Evolutionary conservation across 1,140 invertebrate species (phyloP), one percentile per base, ranked within the genome.

Genomic region (Wasmannia auropunctata): DNA sequence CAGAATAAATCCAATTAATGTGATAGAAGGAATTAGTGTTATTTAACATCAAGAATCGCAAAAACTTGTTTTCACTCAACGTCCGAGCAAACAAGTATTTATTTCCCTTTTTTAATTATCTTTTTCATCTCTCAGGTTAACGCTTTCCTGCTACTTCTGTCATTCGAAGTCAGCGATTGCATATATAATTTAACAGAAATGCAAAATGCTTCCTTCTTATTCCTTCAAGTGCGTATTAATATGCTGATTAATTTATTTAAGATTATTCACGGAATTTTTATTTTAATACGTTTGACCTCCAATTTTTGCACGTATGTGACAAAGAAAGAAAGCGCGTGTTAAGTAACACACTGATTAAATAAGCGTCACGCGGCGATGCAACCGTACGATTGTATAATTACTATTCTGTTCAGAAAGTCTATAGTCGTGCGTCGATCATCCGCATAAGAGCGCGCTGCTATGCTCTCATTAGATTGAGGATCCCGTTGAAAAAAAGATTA

Each of bases 281-380:
- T 40, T 28, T n/a, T 40, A 28, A 3, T 69, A 28, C 19, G 11
- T 19, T 56, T 40, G 63, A 56, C 22, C 11, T n/a, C 49, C 37
- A 70, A 56, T 76, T 56, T 75, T 75, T 25, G 14, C n/a, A 46
- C 51, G 37, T 22, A 34, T n/a, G 19, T 31, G 22, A 28, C 40
- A 5, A 16, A 34, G 22, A 79, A 43, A 46, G 75, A 34, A 77
- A 77, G 34, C 31, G 14, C 14, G 14, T 25, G 31, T 77, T 77
- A 77, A 77, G 56, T 62, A 58, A 60, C n/a, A 10, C 10, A 8
- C 16, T 56, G 56, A 77, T 62, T 77, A 31, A 77, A 25, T 62
- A 62, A 51, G 25, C 56, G 16, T n/a, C 11, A 74, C 49, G 19
- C 31, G 11, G 49, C 51, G 14, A 3, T 40, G 74, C n/a, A 76